Base-by-base conservation (phyloP, 1,140 invertebrate genomes). In the Zophobas morio region DNA sequence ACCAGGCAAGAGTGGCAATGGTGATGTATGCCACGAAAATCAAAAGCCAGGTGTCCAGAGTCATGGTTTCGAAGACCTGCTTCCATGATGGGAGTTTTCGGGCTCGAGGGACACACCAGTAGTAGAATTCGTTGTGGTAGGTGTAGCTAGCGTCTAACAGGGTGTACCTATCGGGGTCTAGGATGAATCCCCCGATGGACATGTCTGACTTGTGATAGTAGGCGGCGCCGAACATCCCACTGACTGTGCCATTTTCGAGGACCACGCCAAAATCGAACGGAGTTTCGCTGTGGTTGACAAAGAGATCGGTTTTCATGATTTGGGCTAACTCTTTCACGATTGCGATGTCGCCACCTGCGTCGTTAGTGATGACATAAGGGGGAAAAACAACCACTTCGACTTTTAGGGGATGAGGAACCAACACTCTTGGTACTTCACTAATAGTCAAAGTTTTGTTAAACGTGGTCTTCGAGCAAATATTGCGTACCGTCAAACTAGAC, bases 51-150 rank as follows among this genome's bases (percentile, higher is more conserved):
- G 78, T 56, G 0, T 75, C n/a, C 1, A 40, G 6, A 37, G 34
- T 39, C 37, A 75, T 70, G 6, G 70, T 63, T 1, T 70, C 60
- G n/a, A 51, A 57, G 20, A 78, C 34, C 37, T 77, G 74, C 33
- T 60, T 60, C 53, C 32, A 74, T 4, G 39, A 35, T 5, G 53
- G 35, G 3, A 74, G 1, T 34, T 74, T 37, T 1, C 33, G 35
- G 35, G 20, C 33, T 32, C 36, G 60, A 8, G 53, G 53, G 6
- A 63, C 73, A 20, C 73, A 75, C 8, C 34, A 60, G 33, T 60
- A 33, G 33, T 46, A n/a, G 32, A 42, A 5, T 6, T 75, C 73
- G 33, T 75, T 57, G n/a, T n/a, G 36, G 20, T 75, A 75, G 8
- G 42, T n/a, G 2, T 36, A 32, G 46, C 53, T 75, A 1, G 39